Evolutionary conservation across 2,113 vertebrate genomes (phyloP).

Genomic region (Malurus alboscapulatus): DNA sequence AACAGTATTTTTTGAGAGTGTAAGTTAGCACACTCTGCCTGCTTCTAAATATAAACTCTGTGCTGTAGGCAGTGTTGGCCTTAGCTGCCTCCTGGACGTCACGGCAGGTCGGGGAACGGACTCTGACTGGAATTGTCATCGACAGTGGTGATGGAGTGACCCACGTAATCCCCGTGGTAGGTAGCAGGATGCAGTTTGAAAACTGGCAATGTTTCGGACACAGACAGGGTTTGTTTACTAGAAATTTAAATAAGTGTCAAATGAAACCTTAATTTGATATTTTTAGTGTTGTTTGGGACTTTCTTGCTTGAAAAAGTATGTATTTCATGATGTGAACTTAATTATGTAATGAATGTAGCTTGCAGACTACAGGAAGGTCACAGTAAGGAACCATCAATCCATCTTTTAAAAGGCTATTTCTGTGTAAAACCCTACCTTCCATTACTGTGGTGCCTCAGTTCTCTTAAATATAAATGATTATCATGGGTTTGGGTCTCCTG

Average conservation of each 20-base stretch:
- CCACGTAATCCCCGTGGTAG: conserved; percentile 87
- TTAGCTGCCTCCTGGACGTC: conserved; percentile 89
- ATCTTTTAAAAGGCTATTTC: background rate
- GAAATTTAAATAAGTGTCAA: background rate
- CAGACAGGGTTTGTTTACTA: background rate
- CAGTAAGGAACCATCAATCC: background rate
- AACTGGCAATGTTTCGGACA: background rate
- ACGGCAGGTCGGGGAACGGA: conserved; percentile 83
- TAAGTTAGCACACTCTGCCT: background rate
- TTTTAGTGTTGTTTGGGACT: background rate
- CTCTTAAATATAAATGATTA: background rate
- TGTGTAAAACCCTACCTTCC: background rate
- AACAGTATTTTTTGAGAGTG: background rate
- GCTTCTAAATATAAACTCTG: conserved; percentile 1
- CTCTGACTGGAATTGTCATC: conserved; percentile 84
- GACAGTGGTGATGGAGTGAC: conserved; percentile 90
- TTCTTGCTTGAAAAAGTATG: background rate
- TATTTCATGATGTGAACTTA: background rate
- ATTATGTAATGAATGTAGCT: background rate
- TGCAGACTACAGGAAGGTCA: background rate
- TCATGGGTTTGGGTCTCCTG: background rate
- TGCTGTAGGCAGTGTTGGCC: conserved; percentile 81
- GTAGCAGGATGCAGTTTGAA: background rate
- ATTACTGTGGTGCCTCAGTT: background rate
- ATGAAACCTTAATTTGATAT: background rate